Conservation (phyloP, 2,797 vertebrate genomes). For the Poecilia picta region DNA sequence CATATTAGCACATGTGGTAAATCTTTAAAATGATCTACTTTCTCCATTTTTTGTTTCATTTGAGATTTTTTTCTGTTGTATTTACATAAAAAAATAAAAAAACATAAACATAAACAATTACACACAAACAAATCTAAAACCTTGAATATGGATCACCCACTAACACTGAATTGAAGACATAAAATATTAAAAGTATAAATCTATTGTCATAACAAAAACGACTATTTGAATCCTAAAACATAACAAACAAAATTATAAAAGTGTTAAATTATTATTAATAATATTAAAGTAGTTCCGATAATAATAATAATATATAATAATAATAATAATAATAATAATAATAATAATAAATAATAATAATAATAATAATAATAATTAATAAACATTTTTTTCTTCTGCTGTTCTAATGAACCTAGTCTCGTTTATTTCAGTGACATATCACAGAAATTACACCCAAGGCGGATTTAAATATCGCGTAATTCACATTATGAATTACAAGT, state of each 20-base stretch:
- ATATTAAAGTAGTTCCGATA: background rate
- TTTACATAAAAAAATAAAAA: background rate
- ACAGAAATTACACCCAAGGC: conserved; percentile 30
- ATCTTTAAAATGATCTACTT: no score
- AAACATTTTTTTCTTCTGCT: conserved; percentile 2
- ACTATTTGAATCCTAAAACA: background rate
- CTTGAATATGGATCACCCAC: no score
- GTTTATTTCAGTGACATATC: conserved; percentile 37
- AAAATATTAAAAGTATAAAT: no score
- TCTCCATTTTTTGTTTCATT: background rate
- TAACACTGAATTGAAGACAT: no score
- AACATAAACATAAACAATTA: background rate
- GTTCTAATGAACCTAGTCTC: conserved; percentile 21
- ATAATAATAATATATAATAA: background rate
- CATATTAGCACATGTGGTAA: background rate
- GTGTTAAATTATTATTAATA: background rate
- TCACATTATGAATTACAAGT: conserved; percentile 49
- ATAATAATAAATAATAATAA: conserved; percentile 23
- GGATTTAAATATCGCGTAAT: conserved; percentile 53
- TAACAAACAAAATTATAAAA: no score
- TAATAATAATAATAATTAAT: conserved; percentile 22
- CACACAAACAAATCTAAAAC: background rate
- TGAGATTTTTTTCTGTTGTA: background rate
- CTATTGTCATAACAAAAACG: background rate
- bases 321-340: background rate